A percentile compares a stretch with the other conserved stretches of the same genome.
phyloP scores from a whole-genome alignment of 2,888 invertebrate genomes.

The Archips xylosteana region DNA sequence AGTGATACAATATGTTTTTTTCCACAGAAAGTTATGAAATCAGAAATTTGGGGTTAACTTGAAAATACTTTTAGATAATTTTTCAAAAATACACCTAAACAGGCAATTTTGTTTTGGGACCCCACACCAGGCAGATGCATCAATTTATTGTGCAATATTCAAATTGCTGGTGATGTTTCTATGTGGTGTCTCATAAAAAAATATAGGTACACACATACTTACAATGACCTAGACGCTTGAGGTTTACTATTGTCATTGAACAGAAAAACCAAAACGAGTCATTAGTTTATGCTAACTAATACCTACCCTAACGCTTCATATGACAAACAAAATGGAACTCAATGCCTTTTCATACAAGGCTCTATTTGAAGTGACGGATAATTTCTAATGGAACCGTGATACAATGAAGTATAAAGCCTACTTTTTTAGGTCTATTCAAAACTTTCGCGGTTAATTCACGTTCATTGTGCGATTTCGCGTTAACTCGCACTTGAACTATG shows the following conservation, averaged over 20 bases:
- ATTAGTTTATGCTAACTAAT: neutral
- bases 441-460: constrained; percentile 41
- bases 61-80: no score
- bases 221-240: neutral
- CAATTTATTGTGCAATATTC: no score
- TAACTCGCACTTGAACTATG: constrained; percentile 44
- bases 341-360: neutral
- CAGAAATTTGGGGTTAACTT: no score
- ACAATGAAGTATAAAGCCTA: constrained; percentile 5
- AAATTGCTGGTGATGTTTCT: no score
- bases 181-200: neutral
- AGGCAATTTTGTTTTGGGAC: no score
- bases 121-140: no score
- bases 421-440: constrained; percentile 37
- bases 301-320: neutral
- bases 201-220: neutral
- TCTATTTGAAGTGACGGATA: neutral
- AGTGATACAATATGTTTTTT: no score
- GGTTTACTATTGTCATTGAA: neutral
- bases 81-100: no score
- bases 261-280: constrained; percentile 3
- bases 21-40: no score
- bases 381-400: neutral
- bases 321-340: neutral
- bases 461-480: constrained; percentile 42